Evolutionary conservation across 2,113 vertebrate species (phyloP), one percentile per base, ranked within the genome.

Genomic region (Catharus minimus): DNA sequence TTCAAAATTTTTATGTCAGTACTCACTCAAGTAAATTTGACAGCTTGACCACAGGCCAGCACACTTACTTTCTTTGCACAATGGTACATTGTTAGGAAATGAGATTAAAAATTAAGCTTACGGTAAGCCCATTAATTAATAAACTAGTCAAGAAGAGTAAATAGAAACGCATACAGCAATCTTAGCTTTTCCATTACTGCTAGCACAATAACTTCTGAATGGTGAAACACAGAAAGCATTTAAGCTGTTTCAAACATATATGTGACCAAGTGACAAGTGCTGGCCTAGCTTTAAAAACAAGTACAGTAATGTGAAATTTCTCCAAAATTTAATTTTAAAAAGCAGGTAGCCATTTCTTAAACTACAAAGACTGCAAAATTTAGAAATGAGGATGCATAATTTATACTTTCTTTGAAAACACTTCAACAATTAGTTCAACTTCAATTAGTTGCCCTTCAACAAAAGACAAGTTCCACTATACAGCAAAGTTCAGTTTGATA

Each of bases 111-210:
- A 38, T 57, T 28, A 62, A 66, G 7, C 67, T 61, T 76, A 77
- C 4, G 36, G 11, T 32, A 87, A 86, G 55, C 5, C 20, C 17
- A 76, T 46, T 6, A 92, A 91, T 44, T 53, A 86, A 69, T 30
- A 67, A 75, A 65, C 47, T 86, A 91, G 33, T 79, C 43, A 50
- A 86, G 58, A n/a, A 82, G 26, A 90, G 55, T 55, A 82, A 50
- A 41, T 10, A 62, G 49, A 55, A 93, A 74, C 57, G 38, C 38
- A 38, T 38, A 38, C 38, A 90, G 56, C 15, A 47, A 60, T 26
- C 26, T 74, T 82, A 80, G 65, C 2, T 6, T 23, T 68, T 86
- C 20, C 47, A 62, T 55, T 91, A 47, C 5, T 91, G 33, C 30
- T 56, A 75, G 33, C 26, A 68, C 27, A 76, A 10, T 39, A 88